Evolutionary conservation across 2,113 vertebrate genomes (phyloP), one percentile per base, ranked within the genome.

Genomic region (Mirounga angustirostris): DNA sequence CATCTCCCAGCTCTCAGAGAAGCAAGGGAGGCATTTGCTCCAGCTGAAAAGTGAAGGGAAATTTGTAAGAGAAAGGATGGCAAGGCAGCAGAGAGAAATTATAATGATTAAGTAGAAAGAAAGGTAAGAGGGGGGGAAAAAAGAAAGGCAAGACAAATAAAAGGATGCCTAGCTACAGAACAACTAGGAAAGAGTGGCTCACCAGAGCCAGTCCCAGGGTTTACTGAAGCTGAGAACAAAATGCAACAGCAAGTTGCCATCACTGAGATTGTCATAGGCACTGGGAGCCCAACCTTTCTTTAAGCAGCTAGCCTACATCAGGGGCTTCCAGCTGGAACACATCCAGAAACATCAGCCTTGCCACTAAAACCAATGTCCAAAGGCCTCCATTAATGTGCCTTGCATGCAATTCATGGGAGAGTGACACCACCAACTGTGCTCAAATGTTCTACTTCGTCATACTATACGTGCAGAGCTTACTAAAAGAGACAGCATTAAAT

Each of bases 21-120:
- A 88, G 18, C 65, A 76, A 43, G 15, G 9, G 33, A 88, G 65
- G 22, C 30, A 69, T 58, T 40, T 82, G 28, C 67, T 89, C 15
- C 59, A 84, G 36, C 52, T 71, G 92, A 88, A 71, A 95, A 86
- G 9, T 2, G 1, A 86, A 40, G 46, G 26, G 58, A 76, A 69
- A n/a, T 36, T 56, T 86, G 91, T 69, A 82, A 43, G 43, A 82
- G 12, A 54, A 87, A 92, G n/a, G 33, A 78, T 52, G 16, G 46
- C 24, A 92, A 65, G 43, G 30, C 30, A 85, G 12, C 40, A 76
- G 52, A 94, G n/a, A 56, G n/a, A 59, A 79, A 69, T 54, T 58
- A 56, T 89, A 80, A 79, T 59, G 89, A 90, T 24, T 50, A n/a
- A 59, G 16, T 43, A 63, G 40, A 92, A 96, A 91, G 78, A 52